A percentile compares a stretch with the other conserved stretches of the same genome.
phyloP scores from a whole-genome alignment of 2,113 vertebrate genomes.

The Dendropsophus ebraccatus region DNA sequence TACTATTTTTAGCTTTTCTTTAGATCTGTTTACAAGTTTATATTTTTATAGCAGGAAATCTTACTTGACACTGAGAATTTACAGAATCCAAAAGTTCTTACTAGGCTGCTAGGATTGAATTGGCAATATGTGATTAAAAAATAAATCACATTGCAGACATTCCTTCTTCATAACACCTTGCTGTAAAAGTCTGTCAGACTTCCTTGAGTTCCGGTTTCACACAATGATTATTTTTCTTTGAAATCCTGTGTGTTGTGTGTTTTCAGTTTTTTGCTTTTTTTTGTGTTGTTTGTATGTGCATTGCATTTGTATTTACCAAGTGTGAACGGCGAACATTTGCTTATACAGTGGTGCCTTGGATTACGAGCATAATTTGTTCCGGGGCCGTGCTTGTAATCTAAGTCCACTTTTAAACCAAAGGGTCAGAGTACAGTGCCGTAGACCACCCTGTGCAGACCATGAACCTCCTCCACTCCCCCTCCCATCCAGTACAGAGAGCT shows the following conservation, averaged over 20 bases:
- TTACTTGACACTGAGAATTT: not conserved
- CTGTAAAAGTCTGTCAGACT: slow-evolving; percentile 37
- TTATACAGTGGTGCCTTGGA: too few species aligned
- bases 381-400: too few species aligned
- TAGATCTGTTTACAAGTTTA: not conserved
- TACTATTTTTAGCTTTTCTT: not conserved
- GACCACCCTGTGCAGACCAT: too few species aligned
- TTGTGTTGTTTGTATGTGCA: not conserved
- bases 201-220: slow-evolving; percentile 43
- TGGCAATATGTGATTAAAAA: not conserved
- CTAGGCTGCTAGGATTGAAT: not conserved
- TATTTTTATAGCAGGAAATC: not conserved
- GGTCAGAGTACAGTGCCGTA: too few species aligned
- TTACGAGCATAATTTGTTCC: too few species aligned
- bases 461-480: too few species aligned
- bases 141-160: slow-evolving; percentile 24
- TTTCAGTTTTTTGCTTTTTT: not conserved
- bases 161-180: slow-evolving; percentile 33
- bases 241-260: not conserved
- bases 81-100: not conserved
- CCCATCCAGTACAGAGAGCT: too few species aligned
- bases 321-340: not conserved
- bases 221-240: slow-evolving; percentile 11
- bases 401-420: too few species aligned
- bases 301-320: not conserved